Evolutionary conservation across 2,797 vertebrate species (phyloP).

Genomic region (Psittacula echo): DNA sequence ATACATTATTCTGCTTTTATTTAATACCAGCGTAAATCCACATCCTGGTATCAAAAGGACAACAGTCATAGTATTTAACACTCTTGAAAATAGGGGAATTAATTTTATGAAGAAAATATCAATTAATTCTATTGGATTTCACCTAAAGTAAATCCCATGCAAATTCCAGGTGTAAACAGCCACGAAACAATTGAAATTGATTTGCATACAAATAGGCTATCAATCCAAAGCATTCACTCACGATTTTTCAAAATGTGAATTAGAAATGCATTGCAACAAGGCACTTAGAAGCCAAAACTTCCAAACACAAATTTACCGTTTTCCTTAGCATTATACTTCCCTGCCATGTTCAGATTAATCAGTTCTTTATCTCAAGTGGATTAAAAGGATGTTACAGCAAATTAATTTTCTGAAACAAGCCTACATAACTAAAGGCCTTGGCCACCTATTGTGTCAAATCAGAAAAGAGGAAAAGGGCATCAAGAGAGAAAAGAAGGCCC

Average conservation of each 20-base stretch:
- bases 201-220: not conserved
- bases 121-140: not conserved
- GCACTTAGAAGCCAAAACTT: not conserved
- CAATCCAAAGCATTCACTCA: not conserved
- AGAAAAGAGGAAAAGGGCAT: not conserved
- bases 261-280: not conserved
- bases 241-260: not conserved
- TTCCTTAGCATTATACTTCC: not conserved
- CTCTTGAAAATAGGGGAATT: not conserved
- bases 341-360: not conserved
- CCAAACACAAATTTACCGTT: not conserved
- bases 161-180: not conserved
- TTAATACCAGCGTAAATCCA: not conserved
- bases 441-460: not conserved
- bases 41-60: not conserved
- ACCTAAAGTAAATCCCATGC: not conserved
- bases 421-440: not conserved
- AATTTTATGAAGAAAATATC: not conserved
- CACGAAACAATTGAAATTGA: not conserved
- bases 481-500: not conserved
- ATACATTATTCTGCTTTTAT: not conserved
- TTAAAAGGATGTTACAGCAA: not conserved
- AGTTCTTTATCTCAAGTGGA: slow-evolving; percentile 26
- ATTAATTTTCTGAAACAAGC: not conserved
- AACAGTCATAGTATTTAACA: not conserved